A percentile compares a stretch with the other conserved stretches of the same genome.
Evolutionary conservation across 2,113 vertebrate species (phyloP).

Genomic region (Setophaga kirtlandii): DNA sequence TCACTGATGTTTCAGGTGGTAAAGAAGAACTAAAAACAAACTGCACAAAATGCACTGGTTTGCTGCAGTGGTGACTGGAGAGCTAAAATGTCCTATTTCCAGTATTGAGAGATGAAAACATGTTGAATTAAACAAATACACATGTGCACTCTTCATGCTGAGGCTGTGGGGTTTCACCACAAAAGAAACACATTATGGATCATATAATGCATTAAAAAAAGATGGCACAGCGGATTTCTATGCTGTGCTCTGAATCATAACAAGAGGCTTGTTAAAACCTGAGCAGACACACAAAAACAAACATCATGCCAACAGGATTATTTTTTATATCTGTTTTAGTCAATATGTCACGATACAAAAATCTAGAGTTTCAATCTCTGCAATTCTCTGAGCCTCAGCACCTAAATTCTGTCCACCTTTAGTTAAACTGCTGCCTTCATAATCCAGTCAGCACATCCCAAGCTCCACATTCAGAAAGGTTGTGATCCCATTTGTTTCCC

Average conservation of each 20-base stretch:
- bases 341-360: background rate
- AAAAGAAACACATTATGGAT: background rate
- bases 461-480: background rate
- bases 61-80: background rate
- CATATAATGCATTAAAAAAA: background rate
- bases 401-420: background rate
- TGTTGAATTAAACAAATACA: constrained; percentile 32
- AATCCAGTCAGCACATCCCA: background rate
- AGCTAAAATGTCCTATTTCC: background rate
- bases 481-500: background rate
- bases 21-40: background rate
- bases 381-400: background rate
- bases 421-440: background rate
- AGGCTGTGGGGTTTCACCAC: constrained; percentile 2
- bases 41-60: fast-evolving
- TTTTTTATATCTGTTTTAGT: background rate
- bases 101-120: background rate
- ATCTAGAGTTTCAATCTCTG: background rate
- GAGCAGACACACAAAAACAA: background rate
- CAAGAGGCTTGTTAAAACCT: background rate
- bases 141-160: background rate
- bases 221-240: background rate
- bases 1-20: background rate
- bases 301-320: background rate
- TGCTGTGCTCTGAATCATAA: background rate